Percentiles rank a stretch among this genome's conserved stretches.
phyloP scores from a whole-genome alignment of 2,888 invertebrate species.

The Tridacna gigas region DNA sequence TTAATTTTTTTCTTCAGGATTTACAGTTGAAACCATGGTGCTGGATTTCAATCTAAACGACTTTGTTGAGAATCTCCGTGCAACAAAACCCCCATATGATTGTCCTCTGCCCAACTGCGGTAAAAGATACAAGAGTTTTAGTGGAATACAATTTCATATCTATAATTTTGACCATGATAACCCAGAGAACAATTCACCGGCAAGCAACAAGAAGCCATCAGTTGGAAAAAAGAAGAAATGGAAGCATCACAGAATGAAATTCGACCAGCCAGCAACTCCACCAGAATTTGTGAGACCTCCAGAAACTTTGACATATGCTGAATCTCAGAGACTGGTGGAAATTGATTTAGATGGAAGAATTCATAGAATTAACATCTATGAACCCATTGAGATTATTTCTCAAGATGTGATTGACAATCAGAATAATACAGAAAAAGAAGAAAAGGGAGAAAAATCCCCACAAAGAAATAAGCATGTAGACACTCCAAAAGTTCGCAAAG shows the following conservation, averaged over 20 bases:
- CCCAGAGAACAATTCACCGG: slow-evolving; percentile 76
- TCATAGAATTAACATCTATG: slow-evolving; percentile 87
- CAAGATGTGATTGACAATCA: slow-evolving; percentile 84
- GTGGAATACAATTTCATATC: slow-evolving; percentile 94
- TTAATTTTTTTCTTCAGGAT: not conserved
- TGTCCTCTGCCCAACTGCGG: slow-evolving; percentile 94
- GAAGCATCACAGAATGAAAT: slow-evolving; percentile 79
- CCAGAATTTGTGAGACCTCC: slow-evolving; percentile 82
- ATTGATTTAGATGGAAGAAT: slow-evolving; percentile 94
- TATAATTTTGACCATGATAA: slow-evolving; percentile 94
- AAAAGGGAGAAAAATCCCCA: slow-evolving; percentile 80
- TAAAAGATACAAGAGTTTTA: slow-evolving; percentile 93
- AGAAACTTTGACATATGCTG: slow-evolving; percentile 92
- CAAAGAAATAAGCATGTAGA: slow-evolving; percentile 66
- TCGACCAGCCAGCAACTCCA: slow-evolving; percentile 82
- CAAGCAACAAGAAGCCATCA: slow-evolving; percentile 73
- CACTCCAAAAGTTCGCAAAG: slow-evolving; percentile 73
- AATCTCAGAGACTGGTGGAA: slow-evolving; percentile 93
- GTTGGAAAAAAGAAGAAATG: slow-evolving; percentile 85
- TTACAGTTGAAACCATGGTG: slow-evolving; percentile 86
- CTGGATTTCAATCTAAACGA: slow-evolving; percentile 94
- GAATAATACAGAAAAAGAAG: slow-evolving; percentile 83
- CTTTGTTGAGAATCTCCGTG: slow-evolving; percentile 93
- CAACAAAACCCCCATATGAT: slow-evolving; percentile 93
- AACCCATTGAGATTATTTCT: slow-evolving; percentile 85